Percentiles rank a stretch among this genome's conserved stretches.
Evolutionary conservation across 2,113 vertebrate species (phyloP).

Genomic region (Butastur rufipennis): DNA sequence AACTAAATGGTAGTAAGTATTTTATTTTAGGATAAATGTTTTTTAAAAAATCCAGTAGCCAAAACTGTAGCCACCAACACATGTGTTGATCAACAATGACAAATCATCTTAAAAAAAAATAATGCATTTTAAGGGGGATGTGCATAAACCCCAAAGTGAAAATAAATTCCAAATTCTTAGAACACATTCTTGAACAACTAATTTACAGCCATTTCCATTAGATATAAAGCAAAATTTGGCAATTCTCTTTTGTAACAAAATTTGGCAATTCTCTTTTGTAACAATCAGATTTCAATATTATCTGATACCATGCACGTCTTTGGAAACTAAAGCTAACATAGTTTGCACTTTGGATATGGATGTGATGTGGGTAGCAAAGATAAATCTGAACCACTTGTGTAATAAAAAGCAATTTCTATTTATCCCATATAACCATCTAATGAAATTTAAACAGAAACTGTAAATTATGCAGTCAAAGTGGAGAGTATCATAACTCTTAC

Average conservation of each 20-base stretch:
- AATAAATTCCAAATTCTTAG: background rate
- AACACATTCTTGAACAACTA: background rate
- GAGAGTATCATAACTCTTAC: background rate
- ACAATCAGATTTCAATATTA: background rate
- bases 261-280: background rate
- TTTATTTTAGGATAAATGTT: background rate
- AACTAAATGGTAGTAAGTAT: background rate
- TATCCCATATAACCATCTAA: background rate
- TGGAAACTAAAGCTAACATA: constrained; percentile 42
- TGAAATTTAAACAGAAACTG: background rate
- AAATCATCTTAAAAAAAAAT: background rate
- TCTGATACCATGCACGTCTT: background rate
- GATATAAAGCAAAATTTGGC: background rate
- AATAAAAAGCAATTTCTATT: constrained; percentile 51
- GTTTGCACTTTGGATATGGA: background rate
- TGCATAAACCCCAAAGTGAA: background rate
- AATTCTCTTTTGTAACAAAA: background rate
- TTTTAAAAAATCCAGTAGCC: background rate
- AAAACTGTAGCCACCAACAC: background rate
- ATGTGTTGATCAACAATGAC: background rate
- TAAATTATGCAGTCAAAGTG: constrained; percentile 24
- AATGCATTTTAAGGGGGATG: background rate
- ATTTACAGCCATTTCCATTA: background rate
- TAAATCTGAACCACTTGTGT: constrained; percentile 2
- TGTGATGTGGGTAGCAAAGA: background rate